A percentile compares a stretch with the other conserved stretches of the same genome.
Evolutionary conservation across 2,797 vertebrate species (phyloP).

Genomic region (Fratercula arctica): DNA sequence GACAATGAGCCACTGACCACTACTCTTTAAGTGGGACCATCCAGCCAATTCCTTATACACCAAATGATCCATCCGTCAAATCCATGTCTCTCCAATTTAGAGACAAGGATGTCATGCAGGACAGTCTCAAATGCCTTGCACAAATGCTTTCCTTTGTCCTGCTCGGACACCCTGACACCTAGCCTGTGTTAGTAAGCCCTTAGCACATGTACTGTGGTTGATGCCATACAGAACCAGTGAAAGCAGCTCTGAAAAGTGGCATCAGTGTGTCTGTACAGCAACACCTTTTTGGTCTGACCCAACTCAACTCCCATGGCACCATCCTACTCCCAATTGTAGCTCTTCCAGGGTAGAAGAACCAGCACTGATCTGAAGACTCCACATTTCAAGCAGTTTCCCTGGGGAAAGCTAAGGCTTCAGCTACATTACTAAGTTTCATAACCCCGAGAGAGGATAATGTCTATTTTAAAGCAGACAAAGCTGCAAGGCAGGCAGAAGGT

Average conservation of each 20-base stretch:
- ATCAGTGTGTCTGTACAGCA: not conserved
- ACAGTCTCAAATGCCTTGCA: not conserved
- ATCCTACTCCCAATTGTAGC: not conserved
- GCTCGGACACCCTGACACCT: not conserved
- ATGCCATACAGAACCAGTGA: not conserved
- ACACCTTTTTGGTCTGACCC: not conserved
- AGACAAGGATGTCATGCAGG: not conserved
- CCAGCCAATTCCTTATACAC: not conserved
- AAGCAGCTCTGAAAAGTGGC: not conserved
- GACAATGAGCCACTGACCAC: not conserved
- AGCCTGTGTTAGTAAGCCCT: not conserved
- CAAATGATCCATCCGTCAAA: not conserved
- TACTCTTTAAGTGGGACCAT: no score
- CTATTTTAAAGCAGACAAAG: not conserved
- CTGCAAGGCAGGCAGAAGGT: not conserved
- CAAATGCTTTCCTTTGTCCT: not conserved
- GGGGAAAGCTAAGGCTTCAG: not conserved
- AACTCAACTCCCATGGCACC: not conserved
- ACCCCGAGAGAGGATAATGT: not conserved
- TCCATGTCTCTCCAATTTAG: not conserved
- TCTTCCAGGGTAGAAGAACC: not conserved
- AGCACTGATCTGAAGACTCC: not conserved
- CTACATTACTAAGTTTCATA: not conserved
- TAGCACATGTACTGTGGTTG: rapidly evolving
- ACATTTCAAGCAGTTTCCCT: not conserved